A percentile compares a stretch with the other conserved stretches of the same genome.
Conservation (phyloP, 2,797 vertebrate species). For the Prionace glauca region DNA sequence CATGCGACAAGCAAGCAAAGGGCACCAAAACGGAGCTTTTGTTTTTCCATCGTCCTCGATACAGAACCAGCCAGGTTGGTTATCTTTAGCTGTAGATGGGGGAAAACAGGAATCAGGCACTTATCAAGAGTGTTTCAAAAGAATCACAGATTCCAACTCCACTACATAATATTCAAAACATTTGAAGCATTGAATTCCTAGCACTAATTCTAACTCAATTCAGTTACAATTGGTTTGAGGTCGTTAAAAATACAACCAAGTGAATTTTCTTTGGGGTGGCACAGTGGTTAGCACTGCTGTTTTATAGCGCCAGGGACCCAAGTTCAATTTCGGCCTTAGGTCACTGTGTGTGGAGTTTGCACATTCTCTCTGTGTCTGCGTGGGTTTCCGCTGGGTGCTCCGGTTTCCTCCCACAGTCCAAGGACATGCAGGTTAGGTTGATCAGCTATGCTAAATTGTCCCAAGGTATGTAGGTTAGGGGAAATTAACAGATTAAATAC, state of each 20-base stretch:
- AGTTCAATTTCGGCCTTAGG: too few relatives aligned
- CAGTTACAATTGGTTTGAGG: background rate
- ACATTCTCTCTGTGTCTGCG: too few relatives aligned
- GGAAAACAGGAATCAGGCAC: background rate
- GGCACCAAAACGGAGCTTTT: conserved; percentile 73
- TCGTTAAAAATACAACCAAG: background rate
- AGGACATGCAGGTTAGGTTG: too few relatives aligned
- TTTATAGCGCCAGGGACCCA: too few relatives aligned
- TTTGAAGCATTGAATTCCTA: background rate
- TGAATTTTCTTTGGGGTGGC: too few relatives aligned
- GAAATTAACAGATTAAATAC: too few relatives aligned
- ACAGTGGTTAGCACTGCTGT: too few relatives aligned
- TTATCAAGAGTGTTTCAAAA: background rate
- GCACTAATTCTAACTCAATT: conserved; percentile 8
- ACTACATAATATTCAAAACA: background rate
- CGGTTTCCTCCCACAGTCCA: too few relatives aligned
- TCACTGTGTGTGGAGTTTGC: too few relatives aligned
- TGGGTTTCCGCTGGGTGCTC: too few relatives aligned
- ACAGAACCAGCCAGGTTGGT: conserved; percentile 84
- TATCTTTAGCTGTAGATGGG: conserved; percentile 71
- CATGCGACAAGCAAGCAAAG: conserved; percentile 74
- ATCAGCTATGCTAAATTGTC: too few relatives aligned
- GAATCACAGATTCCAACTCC: background rate
- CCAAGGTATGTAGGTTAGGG: too few relatives aligned
- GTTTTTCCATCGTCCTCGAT: conserved; percentile 78